Evolutionary conservation across 2,113 vertebrate genomes (phyloP).

Genomic region (Lepus europaeus): DNA sequence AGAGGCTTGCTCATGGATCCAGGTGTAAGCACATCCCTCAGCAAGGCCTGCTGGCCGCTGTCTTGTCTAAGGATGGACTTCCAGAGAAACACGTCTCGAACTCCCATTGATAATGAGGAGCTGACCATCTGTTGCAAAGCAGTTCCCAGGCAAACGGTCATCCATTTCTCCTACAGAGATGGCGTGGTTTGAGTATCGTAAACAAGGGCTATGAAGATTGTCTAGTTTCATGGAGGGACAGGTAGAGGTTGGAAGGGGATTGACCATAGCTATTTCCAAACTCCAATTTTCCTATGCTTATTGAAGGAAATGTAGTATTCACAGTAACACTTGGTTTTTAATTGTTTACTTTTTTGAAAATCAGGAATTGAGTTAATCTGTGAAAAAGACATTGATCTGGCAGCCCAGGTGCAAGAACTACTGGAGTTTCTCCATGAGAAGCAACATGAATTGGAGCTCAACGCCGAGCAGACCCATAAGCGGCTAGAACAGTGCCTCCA

Average conservation of each 20-base stretch:
- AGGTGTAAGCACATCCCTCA: not conserved
- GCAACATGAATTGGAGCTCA: constrained; percentile 96
- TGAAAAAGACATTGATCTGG: constrained; percentile 98
- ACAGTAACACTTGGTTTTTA: constrained; percentile 30
- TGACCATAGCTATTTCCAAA: not conserved
- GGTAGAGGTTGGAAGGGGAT: not conserved
- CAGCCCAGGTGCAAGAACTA: constrained; percentile 98
- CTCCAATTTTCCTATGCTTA: not conserved
- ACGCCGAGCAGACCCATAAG: constrained; percentile 96
- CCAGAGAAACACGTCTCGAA: not conserved
- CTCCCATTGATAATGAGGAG: not conserved
- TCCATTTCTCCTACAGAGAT: not conserved
- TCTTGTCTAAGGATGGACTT: not conserved
- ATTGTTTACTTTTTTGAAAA: constrained; percentile 54
- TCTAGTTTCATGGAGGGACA: not conserved
- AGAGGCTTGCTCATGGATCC: not conserved
- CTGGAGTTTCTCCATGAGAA: constrained; percentile 99
- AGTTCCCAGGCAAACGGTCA: not conserved
- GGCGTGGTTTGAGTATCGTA: not conserved
- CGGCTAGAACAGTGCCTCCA: constrained; percentile 96
- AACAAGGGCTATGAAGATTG: not conserved
- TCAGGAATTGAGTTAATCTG: constrained; percentile 97
- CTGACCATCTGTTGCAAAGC: not conserved
- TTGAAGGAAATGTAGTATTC: not conserved
- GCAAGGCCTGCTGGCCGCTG: not conserved